Conservation (phyloP, 2,888 invertebrate genomes). For the Drosophila anceps region DNA sequence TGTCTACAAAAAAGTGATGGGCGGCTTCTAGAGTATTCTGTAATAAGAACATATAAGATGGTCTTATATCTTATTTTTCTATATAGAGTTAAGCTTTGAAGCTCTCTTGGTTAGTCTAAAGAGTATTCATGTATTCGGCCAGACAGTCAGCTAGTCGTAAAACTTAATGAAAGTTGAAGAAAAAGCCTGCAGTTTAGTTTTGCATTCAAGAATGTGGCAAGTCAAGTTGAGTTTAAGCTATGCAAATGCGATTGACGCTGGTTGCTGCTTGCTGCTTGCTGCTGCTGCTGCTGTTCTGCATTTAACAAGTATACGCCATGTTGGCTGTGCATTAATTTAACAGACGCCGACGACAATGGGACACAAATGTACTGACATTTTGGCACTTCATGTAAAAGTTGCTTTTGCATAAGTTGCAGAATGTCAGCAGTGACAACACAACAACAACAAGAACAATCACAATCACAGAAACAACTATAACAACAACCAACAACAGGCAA, state of each 20-base stretch:
- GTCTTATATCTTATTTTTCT: too few relatives aligned
- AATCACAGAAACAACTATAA: conserved; percentile 17
- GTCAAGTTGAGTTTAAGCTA: conserved; percentile 44
- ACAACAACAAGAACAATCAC: too few relatives aligned
- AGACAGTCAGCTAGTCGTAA: conserved; percentile 9
- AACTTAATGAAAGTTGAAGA: conserved; percentile 33
- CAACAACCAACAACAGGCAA: conserved; percentile 15
- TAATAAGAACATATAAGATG: not conserved
- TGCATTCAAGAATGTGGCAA: conserved; percentile 19
- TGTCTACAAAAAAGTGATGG: too few relatives aligned
- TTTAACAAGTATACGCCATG: conserved; percentile 75
- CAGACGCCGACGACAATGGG: conserved; percentile 47
- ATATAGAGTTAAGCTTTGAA: too few relatives aligned
- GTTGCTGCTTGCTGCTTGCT: conserved; percentile 4
- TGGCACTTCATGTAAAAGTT: conserved; percentile 66
- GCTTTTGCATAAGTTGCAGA: conserved; percentile 53
- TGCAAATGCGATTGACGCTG: conserved; percentile 39
- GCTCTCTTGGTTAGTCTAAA: not conserved
- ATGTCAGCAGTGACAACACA: conserved; percentile 46
- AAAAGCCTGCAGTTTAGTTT: conserved; percentile 15
- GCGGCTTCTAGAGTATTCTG: too few relatives aligned
- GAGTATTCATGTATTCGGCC: conserved; percentile 6
- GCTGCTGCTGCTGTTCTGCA: conserved; percentile 48
- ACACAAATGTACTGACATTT: conserved; percentile 76
- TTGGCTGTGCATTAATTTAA: conserved; percentile 69